Percentiles rank a stretch among this genome's conserved stretches.
Conservation (phyloP, 2,888 invertebrate genomes). For the Amitus sp. region DNA sequence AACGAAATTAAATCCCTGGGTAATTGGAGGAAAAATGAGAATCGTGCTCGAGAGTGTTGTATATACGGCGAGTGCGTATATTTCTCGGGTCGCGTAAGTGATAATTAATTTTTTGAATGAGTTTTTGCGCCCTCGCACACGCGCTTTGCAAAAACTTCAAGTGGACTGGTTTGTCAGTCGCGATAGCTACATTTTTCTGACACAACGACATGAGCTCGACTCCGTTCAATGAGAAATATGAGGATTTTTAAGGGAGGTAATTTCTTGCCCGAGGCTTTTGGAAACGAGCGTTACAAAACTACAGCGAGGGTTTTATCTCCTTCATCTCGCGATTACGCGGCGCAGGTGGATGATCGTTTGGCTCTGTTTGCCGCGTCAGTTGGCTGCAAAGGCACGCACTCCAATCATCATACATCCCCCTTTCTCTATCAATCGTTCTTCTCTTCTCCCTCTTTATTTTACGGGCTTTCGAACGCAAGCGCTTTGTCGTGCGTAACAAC, state of each 20-base stretch:
- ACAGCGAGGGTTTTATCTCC: too few species aligned
- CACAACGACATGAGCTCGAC: too few species aligned
- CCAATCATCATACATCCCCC: neutral
- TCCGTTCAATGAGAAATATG: too few species aligned
- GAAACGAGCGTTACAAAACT: too few species aligned
- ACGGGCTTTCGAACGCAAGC: slow-evolving; percentile 5
- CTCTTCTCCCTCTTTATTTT: neutral
- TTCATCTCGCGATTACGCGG: too few species aligned
- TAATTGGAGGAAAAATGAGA: neutral
- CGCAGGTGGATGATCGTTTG: too few species aligned
- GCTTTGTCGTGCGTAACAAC: slow-evolving; percentile 35
- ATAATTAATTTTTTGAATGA: neutral
- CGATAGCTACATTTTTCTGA: too few species aligned
- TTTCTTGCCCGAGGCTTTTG: too few species aligned
- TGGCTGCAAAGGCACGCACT: too few species aligned
- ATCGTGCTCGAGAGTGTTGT: neutral
- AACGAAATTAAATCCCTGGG: slow-evolving; percentile 12
- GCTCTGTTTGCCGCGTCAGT: too few species aligned
- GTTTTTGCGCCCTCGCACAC: neutral
- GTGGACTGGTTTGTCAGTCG: neutral
- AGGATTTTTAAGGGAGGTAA: too few species aligned
- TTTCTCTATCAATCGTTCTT: neutral
- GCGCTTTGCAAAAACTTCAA: neutral
- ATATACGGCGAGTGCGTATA: too few species aligned
- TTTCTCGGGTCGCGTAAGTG: slow-evolving; percentile 1